Evolutionary conservation across 2,113 vertebrate species (phyloP), one percentile per base, ranked within the genome.

Genomic region (Gymnobelideus leadbeateri): DNA sequence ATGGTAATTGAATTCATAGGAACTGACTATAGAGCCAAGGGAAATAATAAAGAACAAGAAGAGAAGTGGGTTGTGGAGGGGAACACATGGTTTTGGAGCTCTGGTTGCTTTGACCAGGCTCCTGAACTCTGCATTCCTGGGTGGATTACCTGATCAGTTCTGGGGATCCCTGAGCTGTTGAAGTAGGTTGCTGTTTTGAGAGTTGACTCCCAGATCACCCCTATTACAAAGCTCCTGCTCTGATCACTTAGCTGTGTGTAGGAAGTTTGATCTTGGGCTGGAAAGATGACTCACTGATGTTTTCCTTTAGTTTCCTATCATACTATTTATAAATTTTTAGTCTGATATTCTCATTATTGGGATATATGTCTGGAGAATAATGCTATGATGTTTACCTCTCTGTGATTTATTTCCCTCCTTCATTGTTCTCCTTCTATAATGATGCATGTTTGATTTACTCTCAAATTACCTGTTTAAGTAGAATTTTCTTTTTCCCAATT

Each of bases 91-190:
- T n/a, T 11, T 77, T 77, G 4, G 68, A n/a, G 1, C 4, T 43
- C 37, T n/a, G 4, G 10, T 31, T 16, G 14, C 14, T 77, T 77
- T n/a, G 37, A 77, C 3, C 14, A n/a, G 68, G 16, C 31, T 77
- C 31, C 12, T 19, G 14, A 3, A n/a, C 1, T 3, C 14, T 77
- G 16, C 0, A 1, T 77, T 12, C 14, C 14, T 19, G 16, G 4
- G 14, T n/a, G 19, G 37, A 77, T 77, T 77, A 19, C 3, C 4
- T n/a, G 68, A 77, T n/a, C 31, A 77, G 16, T 3, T 68, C 31
- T 77, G 4, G 68, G 37, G 3, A 77, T n/a, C 14, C 5, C 68
- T n/a, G 14, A n/a, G 3, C 4, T 77, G n/a, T 77, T 77, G 31
- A n/a, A 7, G 0, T 77, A 68, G 68, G 3, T n/a, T 77, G 68